Conservation (phyloP, 2,888 invertebrate species). For the Toxonevra muliebris region DNA sequence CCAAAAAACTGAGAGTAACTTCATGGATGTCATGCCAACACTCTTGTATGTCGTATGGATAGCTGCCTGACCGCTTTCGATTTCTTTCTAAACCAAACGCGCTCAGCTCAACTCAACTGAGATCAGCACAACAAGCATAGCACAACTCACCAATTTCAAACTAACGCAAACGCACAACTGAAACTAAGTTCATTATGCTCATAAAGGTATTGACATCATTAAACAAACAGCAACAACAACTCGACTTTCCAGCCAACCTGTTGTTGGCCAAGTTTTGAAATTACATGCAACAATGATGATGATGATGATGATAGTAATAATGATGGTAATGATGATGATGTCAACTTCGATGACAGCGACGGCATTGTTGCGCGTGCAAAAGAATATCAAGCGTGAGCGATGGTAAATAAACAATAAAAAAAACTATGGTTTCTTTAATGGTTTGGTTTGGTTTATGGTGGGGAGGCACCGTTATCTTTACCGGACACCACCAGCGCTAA, state of each 20-base stretch:
- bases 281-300: slow-evolving; percentile 7
- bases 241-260: slow-evolving; percentile 31
- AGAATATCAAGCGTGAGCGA: no score
- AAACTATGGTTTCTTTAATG: no score
- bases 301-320: not conserved
- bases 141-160: not conserved
- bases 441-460: no score
- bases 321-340: not conserved
- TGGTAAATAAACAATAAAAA: no score
- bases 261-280: slow-evolving; percentile 29
- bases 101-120: not conserved
- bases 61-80: slow-evolving; percentile 26
- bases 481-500: no score
- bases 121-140: not conserved
- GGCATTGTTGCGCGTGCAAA: slow-evolving; percentile 15
- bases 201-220: not conserved
- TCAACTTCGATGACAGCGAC: not conserved
- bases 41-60: no score
- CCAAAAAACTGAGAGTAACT: not conserved
- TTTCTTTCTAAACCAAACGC: slow-evolving; percentile 24
- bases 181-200: not conserved
- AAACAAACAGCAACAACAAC: slow-evolving; percentile 44
- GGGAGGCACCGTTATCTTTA: no score
- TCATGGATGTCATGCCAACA: no score
- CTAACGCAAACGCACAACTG: not conserved